phyloP scores from a whole-genome alignment of 2,113 vertebrate genomes.

The Bubalus kerabau region DNA sequence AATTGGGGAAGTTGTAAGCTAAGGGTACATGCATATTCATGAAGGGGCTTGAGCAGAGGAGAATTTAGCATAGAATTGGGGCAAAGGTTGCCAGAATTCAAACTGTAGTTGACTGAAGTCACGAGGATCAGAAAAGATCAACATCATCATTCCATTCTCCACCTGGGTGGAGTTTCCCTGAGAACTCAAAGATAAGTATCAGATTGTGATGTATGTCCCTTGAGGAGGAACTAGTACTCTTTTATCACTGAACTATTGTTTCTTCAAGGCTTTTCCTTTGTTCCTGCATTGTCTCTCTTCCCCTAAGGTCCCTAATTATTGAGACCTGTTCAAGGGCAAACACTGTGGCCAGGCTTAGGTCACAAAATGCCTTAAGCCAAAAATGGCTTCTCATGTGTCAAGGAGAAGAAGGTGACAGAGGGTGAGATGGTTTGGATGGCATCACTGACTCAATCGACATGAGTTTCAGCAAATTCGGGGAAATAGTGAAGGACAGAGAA shows the following conservation, averaged over 20 bases:
- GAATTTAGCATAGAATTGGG: not conserved
- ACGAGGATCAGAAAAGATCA: not conserved
- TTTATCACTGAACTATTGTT: not conserved
- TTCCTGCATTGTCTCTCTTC: not conserved
- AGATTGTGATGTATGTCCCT: no score
- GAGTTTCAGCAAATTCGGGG: not conserved
- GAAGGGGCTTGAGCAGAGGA: not conserved
- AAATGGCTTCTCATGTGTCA: not conserved
- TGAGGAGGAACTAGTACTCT: not conserved
- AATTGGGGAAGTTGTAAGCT: not conserved
- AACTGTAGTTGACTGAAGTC: not conserved
- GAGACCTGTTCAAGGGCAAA: not conserved
- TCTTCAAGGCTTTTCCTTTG: not conserved
- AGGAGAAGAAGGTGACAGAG: not conserved
- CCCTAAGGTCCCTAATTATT: not conserved
- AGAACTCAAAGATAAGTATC: not conserved
- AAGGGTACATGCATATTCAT: not conserved
- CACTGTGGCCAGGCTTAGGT: not conserved
- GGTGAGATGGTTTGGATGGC: not conserved
- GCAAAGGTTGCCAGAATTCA: not conserved
- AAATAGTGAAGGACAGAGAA: not conserved
- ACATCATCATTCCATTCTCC: not conserved
- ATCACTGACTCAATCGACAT: not conserved
- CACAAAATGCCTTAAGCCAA: not conserved
- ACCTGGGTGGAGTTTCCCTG: not conserved